A percentile compares a stretch with the other conserved stretches of the same genome.
Conservation (phyloP, 64 coral and sea anemone species). For the Hydrozoanthus tunicans region DNA sequence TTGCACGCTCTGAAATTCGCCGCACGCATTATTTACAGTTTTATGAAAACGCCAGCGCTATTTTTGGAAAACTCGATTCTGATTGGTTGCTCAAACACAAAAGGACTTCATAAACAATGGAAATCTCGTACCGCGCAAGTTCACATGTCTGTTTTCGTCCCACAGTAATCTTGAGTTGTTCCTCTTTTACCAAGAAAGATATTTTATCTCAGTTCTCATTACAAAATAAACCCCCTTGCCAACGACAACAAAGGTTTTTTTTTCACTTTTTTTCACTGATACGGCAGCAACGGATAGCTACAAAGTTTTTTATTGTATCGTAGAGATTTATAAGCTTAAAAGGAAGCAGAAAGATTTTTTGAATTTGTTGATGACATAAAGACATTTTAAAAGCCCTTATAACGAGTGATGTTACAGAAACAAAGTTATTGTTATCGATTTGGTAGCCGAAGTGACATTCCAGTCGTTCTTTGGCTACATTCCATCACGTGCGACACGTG, state of each 20-base stretch:
- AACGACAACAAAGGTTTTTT: not conserved
- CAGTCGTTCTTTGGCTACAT: constrained; percentile 27
- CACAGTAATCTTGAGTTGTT: no score
- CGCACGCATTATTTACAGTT: constrained; percentile 37
- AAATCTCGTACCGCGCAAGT: not conserved
- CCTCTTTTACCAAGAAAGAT: no score
- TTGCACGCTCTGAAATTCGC: constrained; percentile 40
- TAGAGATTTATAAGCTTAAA: not conserved
- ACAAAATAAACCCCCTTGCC: no score
- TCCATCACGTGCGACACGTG: not conserved
- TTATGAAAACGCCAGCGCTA: not conserved
- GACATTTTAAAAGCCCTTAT: not conserved
- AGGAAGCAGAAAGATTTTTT: not conserved
- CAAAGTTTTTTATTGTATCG: no score
- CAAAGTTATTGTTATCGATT: not conserved
- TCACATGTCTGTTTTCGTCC: no score
- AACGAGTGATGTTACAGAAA: not conserved
- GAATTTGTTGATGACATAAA: no score
- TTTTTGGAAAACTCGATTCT: constrained; percentile 12
- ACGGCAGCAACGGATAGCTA: no score
- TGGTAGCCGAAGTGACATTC: constrained; percentile 1
- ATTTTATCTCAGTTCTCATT: no score
- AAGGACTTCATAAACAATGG: not conserved
- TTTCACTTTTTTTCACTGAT: not conserved
- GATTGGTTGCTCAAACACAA: constrained; percentile 40